Percentiles rank a stretch among this genome's conserved stretches.
Conservation (phyloP, 2,797 vertebrate genomes). For the Peromyscus aztecus region DNA sequence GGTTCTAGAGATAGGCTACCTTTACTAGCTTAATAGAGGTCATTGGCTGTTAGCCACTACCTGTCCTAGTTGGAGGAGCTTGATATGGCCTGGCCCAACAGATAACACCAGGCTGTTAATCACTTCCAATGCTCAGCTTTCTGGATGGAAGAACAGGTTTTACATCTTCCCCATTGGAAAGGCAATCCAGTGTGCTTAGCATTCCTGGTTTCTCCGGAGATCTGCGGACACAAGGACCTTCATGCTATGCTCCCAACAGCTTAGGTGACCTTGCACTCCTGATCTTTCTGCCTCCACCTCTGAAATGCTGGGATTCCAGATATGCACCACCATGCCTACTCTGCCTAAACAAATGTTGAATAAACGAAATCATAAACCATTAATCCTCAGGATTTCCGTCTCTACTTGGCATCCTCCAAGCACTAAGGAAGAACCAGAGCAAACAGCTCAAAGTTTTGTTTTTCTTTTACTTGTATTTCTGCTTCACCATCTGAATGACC, state of each 20-base stretch:
- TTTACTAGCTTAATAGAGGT: too few species aligned
- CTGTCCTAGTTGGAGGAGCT: neutral
- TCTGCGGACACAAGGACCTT: neutral
- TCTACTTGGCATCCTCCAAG: neutral
- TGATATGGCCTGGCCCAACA: neutral
- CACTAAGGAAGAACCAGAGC: constrained; percentile 8
- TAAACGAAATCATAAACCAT: constrained; percentile 59
- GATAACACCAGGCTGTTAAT: too few species aligned
- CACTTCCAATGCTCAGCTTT: neutral
- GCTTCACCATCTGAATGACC: neutral
- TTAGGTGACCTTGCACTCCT: neutral
- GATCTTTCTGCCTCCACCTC: neutral
- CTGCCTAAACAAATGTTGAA: constrained; percentile 39
- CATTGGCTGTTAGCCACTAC: neutral
- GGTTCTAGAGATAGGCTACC: neutral
- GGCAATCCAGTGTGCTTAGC: neutral
- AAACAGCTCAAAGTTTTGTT: neutral
- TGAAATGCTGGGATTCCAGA: neutral
- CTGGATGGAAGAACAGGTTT: neutral
- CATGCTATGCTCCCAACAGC: neutral
- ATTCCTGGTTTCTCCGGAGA: neutral
- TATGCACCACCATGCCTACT: neutral
- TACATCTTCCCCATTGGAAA: neutral
- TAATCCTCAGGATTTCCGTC: constrained; percentile 2
- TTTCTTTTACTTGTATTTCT: neutral